Conservation (phyloP, 1,140 invertebrate species). For the Riptortus pedestris region DNA sequence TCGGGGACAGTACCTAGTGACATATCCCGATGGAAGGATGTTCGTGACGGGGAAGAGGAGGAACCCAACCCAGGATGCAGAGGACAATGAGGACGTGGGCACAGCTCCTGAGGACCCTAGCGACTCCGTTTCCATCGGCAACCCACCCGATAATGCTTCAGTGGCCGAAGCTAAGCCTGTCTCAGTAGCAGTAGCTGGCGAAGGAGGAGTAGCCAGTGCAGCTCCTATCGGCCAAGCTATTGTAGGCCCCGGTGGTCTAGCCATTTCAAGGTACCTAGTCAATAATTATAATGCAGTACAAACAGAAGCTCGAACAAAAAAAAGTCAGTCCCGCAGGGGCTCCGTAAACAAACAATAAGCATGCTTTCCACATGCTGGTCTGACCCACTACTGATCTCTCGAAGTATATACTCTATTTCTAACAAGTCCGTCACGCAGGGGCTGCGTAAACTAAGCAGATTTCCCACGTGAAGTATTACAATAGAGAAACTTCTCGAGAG, state of each 20-base stretch:
- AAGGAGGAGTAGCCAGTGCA: constrained; percentile 51
- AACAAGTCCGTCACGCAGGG: no score
- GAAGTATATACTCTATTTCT: no score
- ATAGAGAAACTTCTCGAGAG: no score
- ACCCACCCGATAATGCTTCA: constrained; percentile 44
- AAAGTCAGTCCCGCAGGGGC: no score
- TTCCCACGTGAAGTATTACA: no score
- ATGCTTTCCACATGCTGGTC: no score
- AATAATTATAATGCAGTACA: no score
- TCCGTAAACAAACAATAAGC: no score
- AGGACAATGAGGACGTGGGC: constrained; percentile 42
- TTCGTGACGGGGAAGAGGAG: constrained; percentile 40
- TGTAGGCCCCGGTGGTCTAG: constrained; percentile 51
- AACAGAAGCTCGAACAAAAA: no score
- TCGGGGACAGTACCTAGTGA: constrained; percentile 50
- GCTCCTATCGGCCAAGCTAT: constrained; percentile 55
- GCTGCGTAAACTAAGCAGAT: no score
- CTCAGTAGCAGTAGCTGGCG: constrained; percentile 44
- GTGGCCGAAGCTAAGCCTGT: constrained; percentile 61
- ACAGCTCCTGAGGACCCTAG: constrained; percentile 33
- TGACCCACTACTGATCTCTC: no score
- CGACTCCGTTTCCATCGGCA: constrained; percentile 39
- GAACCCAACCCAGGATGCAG: constrained; percentile 38
- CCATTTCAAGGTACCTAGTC: constrained; percentile 40
- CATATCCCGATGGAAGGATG: constrained; percentile 42